Evolutionary conservation across 2,113 vertebrate genomes (phyloP).

Genomic region (Grantiella picta): DNA sequence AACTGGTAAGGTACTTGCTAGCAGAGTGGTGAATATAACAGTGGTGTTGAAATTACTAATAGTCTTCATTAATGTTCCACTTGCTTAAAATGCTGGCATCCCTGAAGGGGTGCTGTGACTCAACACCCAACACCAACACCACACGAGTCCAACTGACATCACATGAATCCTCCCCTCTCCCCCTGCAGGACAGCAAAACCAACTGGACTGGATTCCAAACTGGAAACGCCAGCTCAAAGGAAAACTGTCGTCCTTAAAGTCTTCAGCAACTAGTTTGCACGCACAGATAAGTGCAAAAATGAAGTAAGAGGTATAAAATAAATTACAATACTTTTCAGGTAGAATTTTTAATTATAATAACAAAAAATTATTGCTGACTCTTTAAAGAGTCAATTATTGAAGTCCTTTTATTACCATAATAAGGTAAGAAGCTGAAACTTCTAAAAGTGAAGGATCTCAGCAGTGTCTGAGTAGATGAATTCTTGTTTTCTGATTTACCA

Average conservation of each 20-base stretch:
- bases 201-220: background rate
- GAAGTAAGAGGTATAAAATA: background rate
- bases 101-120: background rate
- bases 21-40: background rate
- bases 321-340: background rate
- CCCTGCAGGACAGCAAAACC: background rate
- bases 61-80: background rate
- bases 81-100: background rate
- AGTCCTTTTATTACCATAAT: background rate
- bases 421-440: background rate
- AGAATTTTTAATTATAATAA: background rate
- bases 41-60: background rate
- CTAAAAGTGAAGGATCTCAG: background rate
- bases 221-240: background rate
- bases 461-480: background rate
- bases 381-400: background rate
- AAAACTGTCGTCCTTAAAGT: background rate
- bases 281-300: background rate
- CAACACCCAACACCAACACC: background rate
- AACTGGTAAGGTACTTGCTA: background rate
- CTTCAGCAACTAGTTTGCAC: background rate
- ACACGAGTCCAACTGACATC: fast-evolving
- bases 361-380: background rate
- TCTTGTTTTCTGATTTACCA: background rate
- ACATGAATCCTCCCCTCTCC: background rate